Base-by-base conservation (phyloP, 2,888 invertebrate genomes). In the Saturnia japonica region DNA sequence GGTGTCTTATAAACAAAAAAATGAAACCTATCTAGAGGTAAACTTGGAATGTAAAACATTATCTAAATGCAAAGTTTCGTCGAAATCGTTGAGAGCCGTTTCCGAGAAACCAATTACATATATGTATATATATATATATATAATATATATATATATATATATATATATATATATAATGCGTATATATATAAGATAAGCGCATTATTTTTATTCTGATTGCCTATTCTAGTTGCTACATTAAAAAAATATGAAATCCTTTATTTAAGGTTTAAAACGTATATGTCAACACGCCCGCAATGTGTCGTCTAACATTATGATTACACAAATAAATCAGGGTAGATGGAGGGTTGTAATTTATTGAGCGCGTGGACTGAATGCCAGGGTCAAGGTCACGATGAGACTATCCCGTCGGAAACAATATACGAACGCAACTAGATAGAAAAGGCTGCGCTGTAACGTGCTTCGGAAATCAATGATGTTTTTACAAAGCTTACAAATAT, bases 361-460 rank as follows among this genome's bases (percentile, higher is more conserved):
- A 64, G 40, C 64, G 40, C 57, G 64, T 40, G 40, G 28, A 57
- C 40, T 9, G 64, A 64, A 64, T 64, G 64, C 64, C 64, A 40
- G 34, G 64, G 64, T 64, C 64, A 40, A 34, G 64, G 64, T 34
- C 64, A 8, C 9, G 64, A 34, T 2, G 64, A 40, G 12, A n/a
- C 64, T 6, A 16, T 8, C 64, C 22, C 64, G 64, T n/a, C 19
- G 64, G 40, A 64, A 57, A 57, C 25, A 25, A 57, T 57, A 57
- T 57, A 57, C 57, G 25, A 22, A 25, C 57, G 25, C 1, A 25
- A 28, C 25, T 57, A 25, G 6, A 57, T 57, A 57, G 25, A 57
- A 28, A 57, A 57, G 28, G 25, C 14, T 14, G 3, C 25, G 9
- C 57, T 25, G 57, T 28, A 57, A 28, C 25, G 57, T 57, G 14